Evolutionary conservation across 1,140 invertebrate genomes (phyloP).

Genomic region (Euura lappo): DNA sequence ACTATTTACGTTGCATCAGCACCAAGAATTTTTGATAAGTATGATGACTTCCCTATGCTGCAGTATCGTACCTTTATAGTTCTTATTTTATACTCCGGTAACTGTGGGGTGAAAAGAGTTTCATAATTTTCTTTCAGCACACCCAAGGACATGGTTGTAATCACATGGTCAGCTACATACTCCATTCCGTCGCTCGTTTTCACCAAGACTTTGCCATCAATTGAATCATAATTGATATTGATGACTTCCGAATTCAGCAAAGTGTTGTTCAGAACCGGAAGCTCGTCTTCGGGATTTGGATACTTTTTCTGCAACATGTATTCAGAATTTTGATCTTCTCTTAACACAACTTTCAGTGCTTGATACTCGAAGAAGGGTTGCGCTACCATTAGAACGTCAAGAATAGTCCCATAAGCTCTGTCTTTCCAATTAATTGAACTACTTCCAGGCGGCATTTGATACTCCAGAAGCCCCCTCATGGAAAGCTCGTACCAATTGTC

Average conservation of each 20-base stretch:
- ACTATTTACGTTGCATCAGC: too few species aligned
- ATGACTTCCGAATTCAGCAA: conserved; percentile 48
- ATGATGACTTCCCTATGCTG: not conserved
- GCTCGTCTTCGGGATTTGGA: conserved; percentile 31
- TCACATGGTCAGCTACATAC: conserved; percentile 52
- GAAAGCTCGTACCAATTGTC: conserved; percentile 69
- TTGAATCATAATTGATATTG: conserved; percentile 42
- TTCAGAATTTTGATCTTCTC: too few species aligned
- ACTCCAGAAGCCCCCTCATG: conserved; percentile 59
- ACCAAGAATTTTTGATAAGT: not conserved
- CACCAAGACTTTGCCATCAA: conserved; percentile 37
- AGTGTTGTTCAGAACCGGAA: conserved; percentile 45
- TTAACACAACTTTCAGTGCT: too few species aligned
- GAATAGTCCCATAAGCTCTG: conserved; percentile 65
- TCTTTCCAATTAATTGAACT: conserved; percentile 66
- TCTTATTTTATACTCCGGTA: conserved; percentile 45
- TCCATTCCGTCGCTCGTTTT: conserved; percentile 45
- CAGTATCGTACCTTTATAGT: conserved; percentile 40
- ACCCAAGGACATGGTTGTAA: conserved; percentile 59
- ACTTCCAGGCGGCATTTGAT: conserved; percentile 68
- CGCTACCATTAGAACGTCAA: conserved; percentile 65
- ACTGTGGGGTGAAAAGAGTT: conserved; percentile 51
- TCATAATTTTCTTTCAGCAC: conserved; percentile 55
- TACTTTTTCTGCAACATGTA: conserved; percentile 38
- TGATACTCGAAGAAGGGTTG: too few species aligned